phyloP scores from a whole-genome alignment of 2,113 vertebrate genomes.

The Nothoprocta pentlandii region DNA sequence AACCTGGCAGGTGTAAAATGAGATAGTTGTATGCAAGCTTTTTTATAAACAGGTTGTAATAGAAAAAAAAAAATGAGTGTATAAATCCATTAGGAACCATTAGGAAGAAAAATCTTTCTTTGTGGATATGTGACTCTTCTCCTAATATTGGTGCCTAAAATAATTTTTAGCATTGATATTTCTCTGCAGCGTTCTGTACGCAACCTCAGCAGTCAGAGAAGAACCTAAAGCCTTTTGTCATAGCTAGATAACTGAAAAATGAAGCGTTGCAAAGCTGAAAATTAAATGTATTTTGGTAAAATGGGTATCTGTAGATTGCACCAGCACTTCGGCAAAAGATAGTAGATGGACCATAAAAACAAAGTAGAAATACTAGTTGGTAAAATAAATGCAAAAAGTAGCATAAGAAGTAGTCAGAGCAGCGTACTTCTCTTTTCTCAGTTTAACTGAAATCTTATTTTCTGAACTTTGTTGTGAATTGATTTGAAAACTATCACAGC shows the following conservation, averaged over 20 bases:
- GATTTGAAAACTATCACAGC: neutral
- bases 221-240: neutral
- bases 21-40: neutral
- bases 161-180: neutral
- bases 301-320: neutral
- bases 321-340: neutral
- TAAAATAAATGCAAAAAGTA: neutral
- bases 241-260: neutral
- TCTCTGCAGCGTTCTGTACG: neutral
- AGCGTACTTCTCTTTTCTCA: neutral
- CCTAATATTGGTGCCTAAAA: neutral
- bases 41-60: neutral
- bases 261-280: neutral
- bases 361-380: neutral
- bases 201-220: neutral
- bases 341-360: neutral
- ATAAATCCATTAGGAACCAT: neutral
- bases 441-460: neutral
- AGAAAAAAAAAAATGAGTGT: neutral
- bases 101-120: neutral
- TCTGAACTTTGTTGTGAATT: conserved; percentile 5
- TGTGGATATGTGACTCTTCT: neutral
- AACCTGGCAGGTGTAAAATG: neutral
- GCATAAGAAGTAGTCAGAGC: neutral
- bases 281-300: neutral